Conservation (phyloP, 2,797 vertebrate species). For the Coracias cyanogaster region DNA sequence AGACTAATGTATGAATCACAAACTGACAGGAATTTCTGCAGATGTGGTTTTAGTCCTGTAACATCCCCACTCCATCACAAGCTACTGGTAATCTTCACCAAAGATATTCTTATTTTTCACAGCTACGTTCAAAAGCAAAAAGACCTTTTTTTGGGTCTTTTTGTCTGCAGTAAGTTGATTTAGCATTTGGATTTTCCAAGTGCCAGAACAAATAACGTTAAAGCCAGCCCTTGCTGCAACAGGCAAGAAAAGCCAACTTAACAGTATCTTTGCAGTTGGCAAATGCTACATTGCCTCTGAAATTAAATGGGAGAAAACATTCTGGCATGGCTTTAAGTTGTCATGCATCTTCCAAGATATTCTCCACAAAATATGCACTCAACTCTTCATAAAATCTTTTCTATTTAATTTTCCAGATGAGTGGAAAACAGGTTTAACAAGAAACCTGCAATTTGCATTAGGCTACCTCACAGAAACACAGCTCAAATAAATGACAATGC, state of each 20-base stretch:
- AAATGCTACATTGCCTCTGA: neutral
- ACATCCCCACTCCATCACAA: neutral
- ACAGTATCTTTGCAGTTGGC: neutral
- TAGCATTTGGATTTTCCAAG: neutral
- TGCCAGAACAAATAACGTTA: neutral
- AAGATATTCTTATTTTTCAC: neutral
- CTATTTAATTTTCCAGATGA: neutral
- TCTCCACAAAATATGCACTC: neutral
- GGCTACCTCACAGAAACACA: neutral
- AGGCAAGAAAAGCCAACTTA: neutral
- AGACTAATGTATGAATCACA: neutral
- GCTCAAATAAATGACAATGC: neutral
- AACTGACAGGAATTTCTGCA: neutral
- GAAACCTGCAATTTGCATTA: neutral
- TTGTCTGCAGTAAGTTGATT: neutral
- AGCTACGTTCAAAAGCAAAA: neutral
- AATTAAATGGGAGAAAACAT: neutral
- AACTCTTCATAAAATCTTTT: neutral
- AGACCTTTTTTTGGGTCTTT: neutral
- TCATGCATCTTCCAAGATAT: neutral
- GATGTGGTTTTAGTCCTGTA: neutral
- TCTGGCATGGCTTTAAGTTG: neutral
- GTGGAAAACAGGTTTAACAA: neutral
- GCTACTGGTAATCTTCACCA: neutral
- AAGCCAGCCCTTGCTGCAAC: neutral